A percentile compares a stretch with the other conserved stretches of the same genome.
Conservation (phyloP, 2,888 invertebrate species). For the Pheosia tremula region DNA sequence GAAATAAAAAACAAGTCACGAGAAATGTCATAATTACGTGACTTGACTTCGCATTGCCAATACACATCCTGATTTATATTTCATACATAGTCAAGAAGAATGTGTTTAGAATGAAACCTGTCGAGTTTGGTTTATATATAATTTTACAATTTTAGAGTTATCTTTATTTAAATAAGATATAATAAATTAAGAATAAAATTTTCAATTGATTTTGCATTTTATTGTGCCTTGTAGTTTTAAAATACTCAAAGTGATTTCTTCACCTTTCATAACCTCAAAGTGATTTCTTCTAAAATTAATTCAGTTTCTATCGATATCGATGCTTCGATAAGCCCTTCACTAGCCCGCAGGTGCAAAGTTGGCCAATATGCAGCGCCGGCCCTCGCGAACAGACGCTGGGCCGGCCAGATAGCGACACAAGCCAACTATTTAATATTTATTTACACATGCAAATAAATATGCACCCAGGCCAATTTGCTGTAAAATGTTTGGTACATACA, state of each 20-base stretch:
- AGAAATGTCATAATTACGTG: constrained; percentile 3
- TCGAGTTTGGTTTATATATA: no score
- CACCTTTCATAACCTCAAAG: not conserved
- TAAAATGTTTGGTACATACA: no score
- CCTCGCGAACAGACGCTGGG: constrained; percentile 45
- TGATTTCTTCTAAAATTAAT: not conserved
- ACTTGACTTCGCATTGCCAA: not conserved
- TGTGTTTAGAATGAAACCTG: no score
- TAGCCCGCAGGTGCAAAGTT: constrained; percentile 56
- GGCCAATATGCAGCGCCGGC: constrained; percentile 45
- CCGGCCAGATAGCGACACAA: constrained; percentile 41
- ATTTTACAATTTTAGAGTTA: no score
- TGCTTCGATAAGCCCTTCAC: constrained; percentile 34
- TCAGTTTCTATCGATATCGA: constrained; percentile 48
- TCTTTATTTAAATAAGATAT: no score
- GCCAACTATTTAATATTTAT: constrained; percentile 66
- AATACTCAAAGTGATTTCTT: no score
- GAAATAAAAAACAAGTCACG: constrained; percentile 10
- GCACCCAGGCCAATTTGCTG: constrained; percentile 27
- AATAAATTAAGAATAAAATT: no score
- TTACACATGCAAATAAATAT: constrained; percentile 70
- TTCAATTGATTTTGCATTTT: no score
- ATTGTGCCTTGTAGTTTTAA: no score
- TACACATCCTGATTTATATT: not conserved
- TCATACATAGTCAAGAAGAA: not conserved